phyloP scores from a whole-genome alignment of 2,797 vertebrate genomes.

The Pelochelys cantorii region DNA sequence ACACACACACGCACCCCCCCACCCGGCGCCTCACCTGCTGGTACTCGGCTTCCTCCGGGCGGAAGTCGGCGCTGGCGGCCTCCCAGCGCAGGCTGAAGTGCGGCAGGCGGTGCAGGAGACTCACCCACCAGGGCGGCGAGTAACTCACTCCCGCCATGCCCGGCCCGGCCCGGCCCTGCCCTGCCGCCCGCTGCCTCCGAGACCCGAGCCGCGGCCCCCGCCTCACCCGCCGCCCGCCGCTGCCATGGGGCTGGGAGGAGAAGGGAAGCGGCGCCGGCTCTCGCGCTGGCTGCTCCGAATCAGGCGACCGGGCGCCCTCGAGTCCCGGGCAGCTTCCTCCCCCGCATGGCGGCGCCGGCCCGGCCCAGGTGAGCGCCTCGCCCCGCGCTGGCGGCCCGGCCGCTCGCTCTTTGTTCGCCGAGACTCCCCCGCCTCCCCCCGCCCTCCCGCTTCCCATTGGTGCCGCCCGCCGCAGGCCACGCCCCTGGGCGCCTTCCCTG shows the following conservation, averaged over 20 bases:
- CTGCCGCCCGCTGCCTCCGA: neutral
- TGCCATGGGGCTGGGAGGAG: neutral
- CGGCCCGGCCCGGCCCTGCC: conserved; percentile 10
- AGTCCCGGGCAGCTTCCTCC: neutral
- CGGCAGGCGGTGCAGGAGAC: conserved; percentile 92
- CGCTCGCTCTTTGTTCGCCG: conserved; percentile 43
- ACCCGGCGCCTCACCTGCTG: conserved; percentile 87
- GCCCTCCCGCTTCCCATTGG: neutral
- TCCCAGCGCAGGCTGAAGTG: conserved; percentile 92
- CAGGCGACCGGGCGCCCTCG: neutral
- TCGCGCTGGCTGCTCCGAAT: neutral
- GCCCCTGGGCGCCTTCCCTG: neutral
- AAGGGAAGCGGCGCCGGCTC: too few relatives aligned
- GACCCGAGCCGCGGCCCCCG: neutral
- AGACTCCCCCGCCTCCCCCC: neutral
- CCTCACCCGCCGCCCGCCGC: neutral
- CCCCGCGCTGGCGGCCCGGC: conserved; percentile 20
- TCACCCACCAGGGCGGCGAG: conserved; percentile 96
- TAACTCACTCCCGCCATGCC: conserved; percentile 93
- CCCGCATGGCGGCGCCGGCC: conserved; percentile 40
- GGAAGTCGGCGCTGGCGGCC: conserved; percentile 90
- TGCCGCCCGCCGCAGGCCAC: conserved; percentile 47
- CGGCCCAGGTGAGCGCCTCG: conserved; percentile 32
- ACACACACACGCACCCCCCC: neutral
- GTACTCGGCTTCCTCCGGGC: conserved; percentile 90